phyloP scores from a whole-genome alignment of 2,888 invertebrate genomes.

The Protonemura montana region DNA sequence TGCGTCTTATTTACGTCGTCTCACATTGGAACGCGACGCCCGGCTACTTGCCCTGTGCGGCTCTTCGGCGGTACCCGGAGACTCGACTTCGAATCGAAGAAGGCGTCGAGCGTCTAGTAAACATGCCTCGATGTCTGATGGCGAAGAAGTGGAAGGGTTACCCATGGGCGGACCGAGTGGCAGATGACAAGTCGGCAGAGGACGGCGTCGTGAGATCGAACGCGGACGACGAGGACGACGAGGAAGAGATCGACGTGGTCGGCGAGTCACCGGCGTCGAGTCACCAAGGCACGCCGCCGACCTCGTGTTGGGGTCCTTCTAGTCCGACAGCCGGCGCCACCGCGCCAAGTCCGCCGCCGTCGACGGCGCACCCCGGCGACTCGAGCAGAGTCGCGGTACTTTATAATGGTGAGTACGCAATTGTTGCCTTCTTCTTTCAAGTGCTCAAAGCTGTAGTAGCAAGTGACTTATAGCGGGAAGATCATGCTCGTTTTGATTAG shows the following conservation, averaged over 20 bases:
- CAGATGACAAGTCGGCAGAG: constrained; percentile 52
- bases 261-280: constrained; percentile 66
- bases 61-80: neutral
- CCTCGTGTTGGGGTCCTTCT: constrained; percentile 75
- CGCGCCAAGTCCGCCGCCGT: constrained; percentile 59
- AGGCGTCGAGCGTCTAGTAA: constrained; percentile 57
- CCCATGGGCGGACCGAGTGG: constrained; percentile 74
- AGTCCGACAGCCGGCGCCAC: constrained; percentile 80
- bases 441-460: no score
- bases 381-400: constrained; percentile 73
- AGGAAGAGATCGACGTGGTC: constrained; percentile 87
- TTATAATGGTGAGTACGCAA: constrained; percentile 73
- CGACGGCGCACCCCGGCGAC: constrained; percentile 62
- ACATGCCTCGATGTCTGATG: constrained; percentile 95
- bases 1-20: constrained; percentile 56
- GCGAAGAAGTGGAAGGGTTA: constrained; percentile 95
- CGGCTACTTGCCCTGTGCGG: neutral
- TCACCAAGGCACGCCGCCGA: constrained; percentile 55
- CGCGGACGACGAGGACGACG: constrained; percentile 55
- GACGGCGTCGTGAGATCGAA: constrained; percentile 52
- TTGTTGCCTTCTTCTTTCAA: no score
- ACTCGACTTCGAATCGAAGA: neutral
- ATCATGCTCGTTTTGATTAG: no score
- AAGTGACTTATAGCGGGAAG: neutral
- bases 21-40: neutral